A percentile compares a stretch with the other conserved stretches of the same genome.
phyloP scores from a whole-genome alignment of 2,888 invertebrate genomes.

The Pherbina coryleti region DNA sequence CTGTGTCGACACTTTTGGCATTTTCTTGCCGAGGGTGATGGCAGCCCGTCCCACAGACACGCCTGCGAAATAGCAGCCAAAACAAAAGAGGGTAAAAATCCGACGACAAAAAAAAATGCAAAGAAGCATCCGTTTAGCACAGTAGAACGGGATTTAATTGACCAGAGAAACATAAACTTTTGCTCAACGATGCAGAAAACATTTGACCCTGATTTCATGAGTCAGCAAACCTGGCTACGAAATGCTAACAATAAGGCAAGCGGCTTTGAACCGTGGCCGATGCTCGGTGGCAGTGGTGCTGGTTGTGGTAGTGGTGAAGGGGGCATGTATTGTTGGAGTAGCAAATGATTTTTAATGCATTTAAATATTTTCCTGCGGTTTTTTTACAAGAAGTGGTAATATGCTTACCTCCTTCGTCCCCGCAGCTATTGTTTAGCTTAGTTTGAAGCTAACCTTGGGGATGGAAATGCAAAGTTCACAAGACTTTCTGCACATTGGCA shows the following conservation, averaged over 20 bases:
- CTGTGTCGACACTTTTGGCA: conserved; percentile 35
- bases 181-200: conserved; percentile 65
- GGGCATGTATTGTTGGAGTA: neutral
- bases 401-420: neutral
- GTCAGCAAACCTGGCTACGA: conserved; percentile 54
- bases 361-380: conserved; percentile 22
- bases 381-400: neutral
- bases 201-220: conserved; percentile 67
- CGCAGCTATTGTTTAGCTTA: neutral
- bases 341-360: conserved; percentile 34
- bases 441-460: no score
- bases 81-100: neutral
- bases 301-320: neutral
- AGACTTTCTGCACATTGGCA: no score
- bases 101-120: conserved; percentile 17
- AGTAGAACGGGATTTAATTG: conserved; percentile 65
- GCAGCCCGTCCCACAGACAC: neutral
- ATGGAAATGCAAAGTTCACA: no score
- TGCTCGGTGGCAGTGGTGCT: neutral
- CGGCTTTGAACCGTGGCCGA: neutral
- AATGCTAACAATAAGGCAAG: conserved; percentile 11
- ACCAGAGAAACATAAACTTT: conserved; percentile 67
- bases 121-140: conserved; percentile 37
- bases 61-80: neutral
- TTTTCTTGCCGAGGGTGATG: conserved; percentile 2